phyloP scores from a whole-genome alignment of 2,113 vertebrate genomes.

The Lepus americanus region DNA sequence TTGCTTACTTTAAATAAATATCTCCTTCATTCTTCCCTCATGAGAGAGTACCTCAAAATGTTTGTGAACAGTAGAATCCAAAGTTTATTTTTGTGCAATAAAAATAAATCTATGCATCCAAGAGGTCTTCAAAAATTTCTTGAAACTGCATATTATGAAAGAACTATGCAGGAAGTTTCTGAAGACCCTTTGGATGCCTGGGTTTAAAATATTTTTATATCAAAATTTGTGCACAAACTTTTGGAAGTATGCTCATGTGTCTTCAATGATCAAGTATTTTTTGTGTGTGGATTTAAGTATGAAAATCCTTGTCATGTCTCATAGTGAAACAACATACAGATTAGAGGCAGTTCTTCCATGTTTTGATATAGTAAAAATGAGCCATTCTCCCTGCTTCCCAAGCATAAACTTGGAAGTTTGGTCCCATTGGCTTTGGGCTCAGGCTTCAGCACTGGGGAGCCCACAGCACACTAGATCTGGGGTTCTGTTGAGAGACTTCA shows the following conservation, averaged over 20 bases:
- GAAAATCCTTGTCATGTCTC: neutral
- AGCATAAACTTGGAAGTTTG: neutral
- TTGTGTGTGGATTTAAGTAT: neutral
- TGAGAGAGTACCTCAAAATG: too few species aligned
- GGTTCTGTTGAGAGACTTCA: neutral
- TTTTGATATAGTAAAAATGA: neutral
- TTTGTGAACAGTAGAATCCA: too few species aligned
- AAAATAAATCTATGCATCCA: too few species aligned
- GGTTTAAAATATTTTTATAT: too few species aligned
- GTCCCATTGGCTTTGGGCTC: neutral
- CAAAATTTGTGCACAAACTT: too few species aligned
- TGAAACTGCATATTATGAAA: too few species aligned
- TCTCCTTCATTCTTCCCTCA: neutral
- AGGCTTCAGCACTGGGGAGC: neutral
- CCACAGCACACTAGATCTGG: neutral
- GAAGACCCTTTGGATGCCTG: too few species aligned
- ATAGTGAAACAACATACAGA: neutral
- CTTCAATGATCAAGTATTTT: neutral
- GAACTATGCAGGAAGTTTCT: too few species aligned
- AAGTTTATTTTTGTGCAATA: too few species aligned
- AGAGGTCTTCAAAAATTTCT: too few species aligned
- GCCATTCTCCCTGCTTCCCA: neutral
- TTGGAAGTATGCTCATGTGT: too few species aligned
- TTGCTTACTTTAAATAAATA: slow-evolving; percentile 11
- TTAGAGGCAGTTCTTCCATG: neutral